Percentiles rank a stretch among this genome's conserved stretches.
Conservation (phyloP, 2,113 vertebrate genomes). For the Psephotus haematonotus region DNA sequence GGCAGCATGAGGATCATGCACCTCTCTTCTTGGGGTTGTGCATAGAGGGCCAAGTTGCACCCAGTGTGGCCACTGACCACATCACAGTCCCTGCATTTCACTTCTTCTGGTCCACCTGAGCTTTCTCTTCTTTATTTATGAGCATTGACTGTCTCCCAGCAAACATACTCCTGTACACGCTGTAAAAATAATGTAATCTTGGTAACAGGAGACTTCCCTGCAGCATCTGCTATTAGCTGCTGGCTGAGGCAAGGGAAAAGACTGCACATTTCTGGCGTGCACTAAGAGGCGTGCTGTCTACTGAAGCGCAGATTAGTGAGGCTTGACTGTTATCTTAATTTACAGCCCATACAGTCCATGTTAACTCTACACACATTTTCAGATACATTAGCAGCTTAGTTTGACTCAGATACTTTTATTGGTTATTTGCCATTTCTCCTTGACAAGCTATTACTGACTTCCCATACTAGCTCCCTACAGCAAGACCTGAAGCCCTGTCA, state of each 20-base stretch:
- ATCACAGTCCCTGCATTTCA: background rate
- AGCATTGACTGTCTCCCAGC: background rate
- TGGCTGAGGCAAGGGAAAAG: background rate
- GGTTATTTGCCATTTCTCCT: slow-evolving; percentile 25
- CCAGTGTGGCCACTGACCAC: background rate
- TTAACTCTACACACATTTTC: slow-evolving; percentile 36
- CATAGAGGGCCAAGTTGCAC: background rate
- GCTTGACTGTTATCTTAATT: slow-evolving; percentile 51
- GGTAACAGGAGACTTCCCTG: background rate
- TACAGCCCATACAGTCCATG: slow-evolving; percentile 17
- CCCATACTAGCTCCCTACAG: slow-evolving; percentile 42
- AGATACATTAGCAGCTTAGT: slow-evolving; percentile 43
- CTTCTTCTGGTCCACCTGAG: background rate
- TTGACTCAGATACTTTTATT: slow-evolving; percentile 18
- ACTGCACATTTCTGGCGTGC: background rate
- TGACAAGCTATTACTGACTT: slow-evolving; percentile 63
- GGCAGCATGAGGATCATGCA: fast-evolving
- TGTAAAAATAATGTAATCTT: background rate
- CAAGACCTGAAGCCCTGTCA: slow-evolving; percentile 55
- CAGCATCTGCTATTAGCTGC: slow-evolving; percentile 6
- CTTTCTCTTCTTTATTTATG: background rate
- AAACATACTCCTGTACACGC: background rate
- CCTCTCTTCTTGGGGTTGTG: background rate
- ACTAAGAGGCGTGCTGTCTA: background rate
- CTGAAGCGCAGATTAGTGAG: background rate